Percentiles rank a stretch among this genome's conserved stretches.
Evolutionary conservation across 2,113 vertebrate genomes (phyloP).

Genomic region (Zootoca vivipara): DNA sequence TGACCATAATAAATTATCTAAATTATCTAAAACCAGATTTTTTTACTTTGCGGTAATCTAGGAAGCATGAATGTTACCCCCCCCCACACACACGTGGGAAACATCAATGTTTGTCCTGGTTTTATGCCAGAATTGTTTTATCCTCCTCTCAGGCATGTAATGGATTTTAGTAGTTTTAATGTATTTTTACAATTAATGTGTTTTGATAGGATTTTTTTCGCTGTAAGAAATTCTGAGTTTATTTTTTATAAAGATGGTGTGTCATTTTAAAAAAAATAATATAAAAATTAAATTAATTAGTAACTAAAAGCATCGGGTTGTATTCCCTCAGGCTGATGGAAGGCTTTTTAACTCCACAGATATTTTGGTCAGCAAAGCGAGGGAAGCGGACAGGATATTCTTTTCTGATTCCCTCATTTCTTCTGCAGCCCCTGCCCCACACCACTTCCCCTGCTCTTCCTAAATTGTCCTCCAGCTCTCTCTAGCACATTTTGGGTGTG

Average conservation of each 20-base stretch:
- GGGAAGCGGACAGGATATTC: background rate
- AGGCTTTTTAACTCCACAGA: background rate
- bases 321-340: too few relatives aligned
- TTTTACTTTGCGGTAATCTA: background rate
- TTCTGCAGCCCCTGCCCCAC: background rate
- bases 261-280: background rate
- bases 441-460: background rate
- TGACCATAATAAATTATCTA: too few relatives aligned
- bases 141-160: background rate
- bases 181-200: background rate
- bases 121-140: background rate
- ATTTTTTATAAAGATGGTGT: background rate
- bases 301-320: background rate
- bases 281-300: background rate
- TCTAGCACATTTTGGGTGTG: background rate
- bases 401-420: background rate
- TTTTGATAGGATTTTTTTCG: background rate
- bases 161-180: background rate
- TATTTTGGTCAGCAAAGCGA: background rate
- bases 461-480: background rate
- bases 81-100: background rate
- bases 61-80: background rate
- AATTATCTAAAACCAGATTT: too few relatives aligned
- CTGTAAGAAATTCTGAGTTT: background rate
- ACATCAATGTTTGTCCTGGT: background rate